Conservation (phyloP, 2,888 invertebrate genomes). For the Epicampocera succincta region DNA sequence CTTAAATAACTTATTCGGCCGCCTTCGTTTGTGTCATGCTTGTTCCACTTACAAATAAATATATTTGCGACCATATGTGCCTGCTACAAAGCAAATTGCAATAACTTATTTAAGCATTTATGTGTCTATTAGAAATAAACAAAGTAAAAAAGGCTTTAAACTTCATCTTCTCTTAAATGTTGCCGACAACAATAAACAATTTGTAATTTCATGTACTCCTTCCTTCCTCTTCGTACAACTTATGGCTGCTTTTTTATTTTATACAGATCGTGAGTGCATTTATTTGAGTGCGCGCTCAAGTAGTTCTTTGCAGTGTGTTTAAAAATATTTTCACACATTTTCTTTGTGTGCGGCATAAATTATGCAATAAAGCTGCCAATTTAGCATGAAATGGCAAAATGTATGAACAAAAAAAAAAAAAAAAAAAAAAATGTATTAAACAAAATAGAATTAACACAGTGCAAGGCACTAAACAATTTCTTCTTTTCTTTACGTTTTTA, state of each 20-base stretch:
- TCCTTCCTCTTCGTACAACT: slow-evolving; percentile 2
- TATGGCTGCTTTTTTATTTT: slow-evolving; percentile 3
- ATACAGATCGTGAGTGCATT: neutral
- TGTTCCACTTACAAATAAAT: neutral
- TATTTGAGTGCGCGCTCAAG: neutral
- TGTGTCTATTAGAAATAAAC: neutral
- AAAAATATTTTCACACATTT: slow-evolving; percentile 67
- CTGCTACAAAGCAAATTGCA: slow-evolving; percentile 9
- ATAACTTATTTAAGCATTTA: neutral
- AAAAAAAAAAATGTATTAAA: slow-evolving; percentile 21
- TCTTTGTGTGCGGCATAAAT: slow-evolving; percentile 75
- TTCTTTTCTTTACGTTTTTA: slow-evolving; percentile 21
- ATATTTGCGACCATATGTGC: neutral
- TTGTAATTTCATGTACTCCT: slow-evolving; percentile 14
- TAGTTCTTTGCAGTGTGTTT: slow-evolving; percentile 13
- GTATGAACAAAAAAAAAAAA: slow-evolving; percentile 3
- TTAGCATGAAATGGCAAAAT: slow-evolving; percentile 48
- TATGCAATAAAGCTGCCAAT: slow-evolving; percentile 75
- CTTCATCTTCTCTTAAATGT: slow-evolving; percentile 39
- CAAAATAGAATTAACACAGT: slow-evolving; percentile 47
- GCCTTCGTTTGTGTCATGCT: neutral
- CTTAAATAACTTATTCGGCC: neutral
- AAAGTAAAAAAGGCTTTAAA: slow-evolving; percentile 4
- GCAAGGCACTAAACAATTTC: slow-evolving; percentile 1
- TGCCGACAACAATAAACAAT: slow-evolving; percentile 49